Evolutionary conservation across 1,140 invertebrate genomes (phyloP), one percentile per base, ranked within the genome.

Genomic region (Phocides pigmalion): DNA sequence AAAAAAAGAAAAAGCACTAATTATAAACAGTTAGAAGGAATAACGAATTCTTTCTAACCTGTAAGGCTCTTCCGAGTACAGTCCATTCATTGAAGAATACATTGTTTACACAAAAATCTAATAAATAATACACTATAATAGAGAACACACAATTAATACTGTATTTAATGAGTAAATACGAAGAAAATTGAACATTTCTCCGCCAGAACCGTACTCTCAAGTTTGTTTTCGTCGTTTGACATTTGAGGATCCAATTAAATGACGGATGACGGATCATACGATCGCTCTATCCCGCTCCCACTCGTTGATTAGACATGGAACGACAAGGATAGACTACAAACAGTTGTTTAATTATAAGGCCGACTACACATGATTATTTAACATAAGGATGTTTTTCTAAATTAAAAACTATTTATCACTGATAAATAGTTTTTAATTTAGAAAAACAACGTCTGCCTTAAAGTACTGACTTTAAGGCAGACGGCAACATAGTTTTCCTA

Each of bases 151-250:
- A 64, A 51, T 64, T 67, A 68, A 56, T 51, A 56, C 35, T 72
- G 41, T 62, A 72, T 72, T 68, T 56, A 61, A 64, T 49, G 44
- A 3, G 62, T 69, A 72, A 71, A 75, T 75, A 81, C 62, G 68
- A 68, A 46, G 72, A 67, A 66, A 64, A 67, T 66, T 12, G 17
- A 76, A 74, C 79, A 87, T 85, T 77, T 74, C 79, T 80, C 68
- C 42, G 70, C 58, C 58, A 64, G 71, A 76, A 68, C 39, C 17
- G 41, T 14, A 47, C 25, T n/a, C 68, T 63, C 46, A 22, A 66
- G 69, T 79, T 83, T 87, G 84, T 87, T 89, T 84, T 89, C 74
- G 63, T 80, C 46, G 72, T 76, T 79, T 86, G 84, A 87, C 86
- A 76, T 86, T 74, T 65, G 20, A 37, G 41, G 68, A 63, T 58